Conservation (phyloP, 64 coral and sea anemone genomes). For the Cladopsammia gracilis region DNA sequence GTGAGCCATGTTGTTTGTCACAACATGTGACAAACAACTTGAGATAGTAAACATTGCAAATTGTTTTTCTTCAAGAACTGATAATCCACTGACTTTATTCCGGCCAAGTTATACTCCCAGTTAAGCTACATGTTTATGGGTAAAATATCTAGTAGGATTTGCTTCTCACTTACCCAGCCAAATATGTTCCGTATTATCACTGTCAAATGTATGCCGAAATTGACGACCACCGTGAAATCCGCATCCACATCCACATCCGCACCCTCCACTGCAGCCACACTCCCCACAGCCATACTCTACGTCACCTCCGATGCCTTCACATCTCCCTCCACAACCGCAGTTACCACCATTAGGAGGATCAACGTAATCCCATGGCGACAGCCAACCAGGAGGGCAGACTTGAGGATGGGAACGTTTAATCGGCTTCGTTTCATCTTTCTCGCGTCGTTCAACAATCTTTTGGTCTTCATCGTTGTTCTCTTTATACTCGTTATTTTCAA, state of each 20-base stretch:
- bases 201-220: background rate
- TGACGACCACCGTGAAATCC: background rate
- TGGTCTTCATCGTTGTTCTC: background rate
- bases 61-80: too few relatives aligned
- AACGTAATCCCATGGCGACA: background rate
- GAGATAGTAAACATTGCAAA: too few relatives aligned
- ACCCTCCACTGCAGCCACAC: background rate
- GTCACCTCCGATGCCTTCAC: background rate
- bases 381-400: background rate
- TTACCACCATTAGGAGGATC: background rate
- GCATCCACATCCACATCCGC: background rate
- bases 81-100: too few relatives aligned
- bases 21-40: too few relatives aligned
- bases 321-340: background rate
- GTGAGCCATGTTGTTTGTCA: too few relatives aligned
- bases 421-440: background rate
- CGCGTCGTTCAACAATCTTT: background rate
- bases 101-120: too few relatives aligned
- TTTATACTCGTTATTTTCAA: background rate
- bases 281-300: background rate
- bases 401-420: constrained; percentile 1
- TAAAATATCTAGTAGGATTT: background rate
- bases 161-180: constrained; percentile 1
- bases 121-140: too few relatives aligned
- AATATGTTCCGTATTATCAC: background rate